Percentiles rank a stretch among this genome's conserved stretches.
Conservation (phyloP, 2,113 vertebrate species). For the Lophochroa leadbeateri region DNA sequence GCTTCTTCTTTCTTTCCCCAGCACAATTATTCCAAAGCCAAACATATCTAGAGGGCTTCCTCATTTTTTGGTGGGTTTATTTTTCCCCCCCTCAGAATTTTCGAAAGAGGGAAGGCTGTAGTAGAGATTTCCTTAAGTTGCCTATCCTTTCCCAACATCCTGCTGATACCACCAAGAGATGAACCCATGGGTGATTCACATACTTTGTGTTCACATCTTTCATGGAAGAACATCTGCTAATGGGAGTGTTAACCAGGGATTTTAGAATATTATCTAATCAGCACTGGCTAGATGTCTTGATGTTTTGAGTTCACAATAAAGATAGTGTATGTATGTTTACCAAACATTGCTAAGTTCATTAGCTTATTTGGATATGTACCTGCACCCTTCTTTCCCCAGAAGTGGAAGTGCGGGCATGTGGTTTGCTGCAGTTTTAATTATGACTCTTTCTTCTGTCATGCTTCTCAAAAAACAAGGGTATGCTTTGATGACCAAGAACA, state of each 20-base stretch:
- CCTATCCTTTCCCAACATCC: background rate
- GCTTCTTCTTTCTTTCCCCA: background rate
- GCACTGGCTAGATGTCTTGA: background rate
- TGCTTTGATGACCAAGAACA: background rate
- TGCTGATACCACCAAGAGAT: background rate
- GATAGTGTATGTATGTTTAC: background rate
- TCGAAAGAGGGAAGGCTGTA: background rate
- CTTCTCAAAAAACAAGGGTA: background rate
- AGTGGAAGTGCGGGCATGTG: background rate
- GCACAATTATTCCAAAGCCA: background rate
- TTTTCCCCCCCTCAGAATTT: background rate
- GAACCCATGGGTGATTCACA: background rate
- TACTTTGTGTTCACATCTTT: background rate
- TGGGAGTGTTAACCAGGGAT: background rate
- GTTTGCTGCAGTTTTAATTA: background rate
- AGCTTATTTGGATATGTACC: background rate
- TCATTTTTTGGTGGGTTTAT: background rate
- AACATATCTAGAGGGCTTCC: background rate
- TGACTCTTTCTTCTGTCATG: background rate
- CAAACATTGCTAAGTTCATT: background rate
- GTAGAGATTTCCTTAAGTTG: background rate
- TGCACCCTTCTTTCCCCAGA: background rate
- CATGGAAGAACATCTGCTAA: background rate
- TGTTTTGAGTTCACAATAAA: background rate
- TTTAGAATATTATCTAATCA: background rate